Base-by-base conservation (phyloP, 2,113 vertebrate species). In the Gavialis gangeticus region DNA sequence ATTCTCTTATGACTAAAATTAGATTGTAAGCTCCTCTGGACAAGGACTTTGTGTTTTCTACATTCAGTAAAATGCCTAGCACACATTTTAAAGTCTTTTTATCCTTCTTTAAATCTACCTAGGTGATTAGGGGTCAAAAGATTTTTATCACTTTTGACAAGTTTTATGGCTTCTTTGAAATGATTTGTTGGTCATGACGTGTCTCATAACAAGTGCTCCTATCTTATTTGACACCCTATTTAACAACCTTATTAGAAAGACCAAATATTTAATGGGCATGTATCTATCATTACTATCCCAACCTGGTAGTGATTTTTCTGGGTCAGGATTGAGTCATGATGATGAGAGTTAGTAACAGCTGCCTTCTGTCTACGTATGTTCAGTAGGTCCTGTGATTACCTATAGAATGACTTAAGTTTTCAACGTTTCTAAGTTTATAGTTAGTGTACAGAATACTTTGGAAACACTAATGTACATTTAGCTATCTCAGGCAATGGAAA, bases 291-390 rank as follows among this genome's bases (percentile, higher is more conserved):
- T 97, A 84, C 79, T 94, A 80, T 94, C 82, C 58, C 82, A 7
- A 79, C 89, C 96, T 18, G 0, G 2, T 85, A 81, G 91, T 58
- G 95, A 95, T 94, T 97, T 93, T 87, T 87, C n/a, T 24, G 37
- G 88, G 90, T 94, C 87, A 96, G 89, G 88, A 89, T 88, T 87
- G 92, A 95, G 86, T 92, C 55, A 10, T 25, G 82, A 19, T 95
- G 96, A 94, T 96, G 91, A 96, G 94, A 93, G 96, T 90, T 91
- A 93, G 94, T 96, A 87, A 93, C 84, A 94, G 92, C 91, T 85
- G 6, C 87, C 93, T 60, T 64, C 79, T 76, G 77, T 84, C 95
- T 76, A 73, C 58, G 80, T 85, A 91, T 93, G 69, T 62, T 92
- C 87, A 79, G 78, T n/a, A 95, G 77, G 54, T 85, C 78, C 59